These are phyloP conservation scores for Hemibagrus guttatus DNA, from an alignment of 2,797 vertebrate genomes.

Conservation along the genomic window DNA sequence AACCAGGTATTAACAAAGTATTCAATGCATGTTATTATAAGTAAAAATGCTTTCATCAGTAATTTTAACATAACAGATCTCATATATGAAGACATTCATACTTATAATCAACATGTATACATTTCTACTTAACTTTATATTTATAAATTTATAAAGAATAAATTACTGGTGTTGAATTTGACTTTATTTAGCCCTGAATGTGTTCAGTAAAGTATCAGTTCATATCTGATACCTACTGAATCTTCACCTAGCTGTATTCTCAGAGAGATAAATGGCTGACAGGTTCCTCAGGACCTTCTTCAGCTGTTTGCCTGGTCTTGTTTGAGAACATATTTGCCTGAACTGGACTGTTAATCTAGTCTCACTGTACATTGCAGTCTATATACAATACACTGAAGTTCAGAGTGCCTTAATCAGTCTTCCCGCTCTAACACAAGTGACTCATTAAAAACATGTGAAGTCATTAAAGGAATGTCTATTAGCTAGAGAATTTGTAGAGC, in stretches of 20 bases:
- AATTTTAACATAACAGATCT: not conserved
- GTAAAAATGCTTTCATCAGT: not conserved
- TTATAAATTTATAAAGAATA: not conserved
- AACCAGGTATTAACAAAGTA: not conserved
- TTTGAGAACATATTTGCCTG: not conserved
- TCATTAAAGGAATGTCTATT: not conserved
- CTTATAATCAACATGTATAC: too few species aligned
- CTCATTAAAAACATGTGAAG: not conserved
- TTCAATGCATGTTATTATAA: not conserved
- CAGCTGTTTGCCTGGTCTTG: too few species aligned
- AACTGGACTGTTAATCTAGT: not conserved
- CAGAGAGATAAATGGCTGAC: not conserved
- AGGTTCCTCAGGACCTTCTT: not conserved
- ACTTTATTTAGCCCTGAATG: not conserved
- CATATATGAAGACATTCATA: not conserved
- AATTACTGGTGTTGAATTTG: not conserved
- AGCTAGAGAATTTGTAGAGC: not conserved
- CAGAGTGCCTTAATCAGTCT: not conserved
- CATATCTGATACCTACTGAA: not conserved
- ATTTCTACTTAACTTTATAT: too few species aligned
- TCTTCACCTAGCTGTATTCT: not conserved
- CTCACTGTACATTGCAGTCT: not conserved
- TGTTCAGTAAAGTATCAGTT: not conserved
- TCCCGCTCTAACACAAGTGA: not conserved
- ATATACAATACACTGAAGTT: too few species aligned